Evolutionary conservation across 2,888 invertebrate genomes (phyloP), one percentile per base, ranked within the genome.

Genomic region (Nomada lathburiana): DNA sequence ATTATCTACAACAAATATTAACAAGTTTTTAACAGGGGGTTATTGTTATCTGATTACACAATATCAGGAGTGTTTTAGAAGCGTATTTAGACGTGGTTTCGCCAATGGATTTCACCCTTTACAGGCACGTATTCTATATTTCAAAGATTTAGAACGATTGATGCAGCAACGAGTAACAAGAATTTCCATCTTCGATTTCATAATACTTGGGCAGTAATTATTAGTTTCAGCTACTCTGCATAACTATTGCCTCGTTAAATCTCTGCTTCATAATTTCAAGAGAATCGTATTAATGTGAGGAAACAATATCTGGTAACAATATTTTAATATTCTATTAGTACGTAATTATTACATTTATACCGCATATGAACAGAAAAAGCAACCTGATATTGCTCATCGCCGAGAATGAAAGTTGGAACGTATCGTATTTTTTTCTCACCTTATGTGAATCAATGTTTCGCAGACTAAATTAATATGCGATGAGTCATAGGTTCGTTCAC

Each of bases 151-250:
- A 29, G 13, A 67, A 36, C 36, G 29, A 13, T 65, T 52, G n/a
- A 29, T 20, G 20, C 29, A 44, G 13, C 42, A 42, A 42, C 62
- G 20, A 44, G n/a, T 18, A 13, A 16, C 10, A 20, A 36, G 23
- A 7, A 67, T 67, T 67, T 67, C 65, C 26, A 67, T 2, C 29
- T 29, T 52, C 9, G 52, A 53, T 67, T 67, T 67, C 36, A 16
- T 53, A 67, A 52, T 52, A 67, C 20, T 7, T 20, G 52, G 52
- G 29, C 7, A 52, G 52, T 13, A n/a, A 29, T 52, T 65, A 36
- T n/a, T 47, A 13, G 10, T 52, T 52, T 16, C 52, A 52, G 52
- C 52, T 65, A 36, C 52, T 11, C 10, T 20, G 42, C 20, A 52
- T 52, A 36, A 67, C 7, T 29, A 20, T 36, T 52, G 20, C 20